A percentile compares a stretch with the other conserved stretches of the same genome.
Conservation (phyloP, 2,888 invertebrate species). For the Drosophila tripunctata region DNA sequence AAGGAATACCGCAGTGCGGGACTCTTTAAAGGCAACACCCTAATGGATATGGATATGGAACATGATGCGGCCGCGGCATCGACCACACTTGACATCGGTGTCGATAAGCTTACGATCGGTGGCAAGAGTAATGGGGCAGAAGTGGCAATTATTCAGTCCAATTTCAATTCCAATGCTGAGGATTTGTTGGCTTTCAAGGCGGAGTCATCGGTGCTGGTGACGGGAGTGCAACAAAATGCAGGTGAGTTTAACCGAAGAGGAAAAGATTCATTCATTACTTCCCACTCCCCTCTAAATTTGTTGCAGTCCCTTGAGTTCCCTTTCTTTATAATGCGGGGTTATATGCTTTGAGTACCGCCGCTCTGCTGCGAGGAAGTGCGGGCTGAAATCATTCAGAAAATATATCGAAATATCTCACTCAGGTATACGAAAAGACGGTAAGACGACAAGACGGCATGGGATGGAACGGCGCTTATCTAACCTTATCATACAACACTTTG, state of each 20-base stretch:
- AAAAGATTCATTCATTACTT: background rate
- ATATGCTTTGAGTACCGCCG: constrained; percentile 37
- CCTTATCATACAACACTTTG: constrained; percentile 76
- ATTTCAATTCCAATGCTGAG: constrained; percentile 24
- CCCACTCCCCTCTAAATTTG: background rate
- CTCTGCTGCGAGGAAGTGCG: constrained; percentile 28
- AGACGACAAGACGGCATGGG: too few species aligned
- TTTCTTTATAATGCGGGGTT: background rate
- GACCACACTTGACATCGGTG: constrained; percentile 61
- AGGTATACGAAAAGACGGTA: too few species aligned
- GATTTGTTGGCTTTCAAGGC: constrained; percentile 52
- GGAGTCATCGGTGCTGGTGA: constrained; percentile 65
- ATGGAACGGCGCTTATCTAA: constrained; percentile 72
- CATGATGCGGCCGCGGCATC: constrained; percentile 62
- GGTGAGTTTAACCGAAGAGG: constrained; percentile 47
- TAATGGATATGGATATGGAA: constrained; percentile 77
- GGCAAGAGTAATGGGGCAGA: constrained; percentile 12
- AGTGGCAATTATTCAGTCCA: background rate
- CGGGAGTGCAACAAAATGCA: constrained; percentile 69
- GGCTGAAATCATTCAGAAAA: constrained; percentile 27
- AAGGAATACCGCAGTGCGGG: constrained; percentile 75
- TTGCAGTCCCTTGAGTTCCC: background rate
- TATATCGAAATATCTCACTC: constrained; percentile 18
- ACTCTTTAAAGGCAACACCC: constrained; percentile 75
- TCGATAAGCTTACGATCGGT: constrained; percentile 54